phyloP scores from a whole-genome alignment of 2,888 invertebrate genomes.

The Chrysolina haemoptera region DNA sequence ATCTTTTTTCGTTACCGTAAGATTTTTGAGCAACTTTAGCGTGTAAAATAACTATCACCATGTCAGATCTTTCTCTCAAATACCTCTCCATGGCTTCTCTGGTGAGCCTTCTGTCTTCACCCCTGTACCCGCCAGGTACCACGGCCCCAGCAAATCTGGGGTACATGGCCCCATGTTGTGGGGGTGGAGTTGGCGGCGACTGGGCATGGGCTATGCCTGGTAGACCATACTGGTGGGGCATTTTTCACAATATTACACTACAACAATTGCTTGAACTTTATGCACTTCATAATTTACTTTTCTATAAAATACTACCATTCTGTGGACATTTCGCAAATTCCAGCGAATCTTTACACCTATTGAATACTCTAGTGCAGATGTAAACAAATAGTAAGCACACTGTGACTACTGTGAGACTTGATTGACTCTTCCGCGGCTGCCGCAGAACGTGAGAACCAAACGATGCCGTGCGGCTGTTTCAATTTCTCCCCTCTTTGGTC shows the following conservation, averaged over 20 bases:
- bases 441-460: slow-evolving; percentile 66
- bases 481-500: slow-evolving; percentile 62
- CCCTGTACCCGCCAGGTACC: slow-evolving; percentile 77
- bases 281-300: slow-evolving; percentile 34
- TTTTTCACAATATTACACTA: slow-evolving; percentile 64
- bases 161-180: slow-evolving; percentile 76
- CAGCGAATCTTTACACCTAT: not conserved
- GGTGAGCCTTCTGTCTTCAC: slow-evolving; percentile 87
- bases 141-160: slow-evolving; percentile 77
- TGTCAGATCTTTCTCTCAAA: slow-evolving; percentile 92
- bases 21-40: slow-evolving; percentile 99
- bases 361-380: slow-evolving; percentile 24
- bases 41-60: slow-evolving; percentile 97
- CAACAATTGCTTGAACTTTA: slow-evolving; percentile 16
- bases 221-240: slow-evolving; percentile 88
- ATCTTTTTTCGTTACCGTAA: slow-evolving; percentile 99
- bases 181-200: slow-evolving; percentile 84
- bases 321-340: not conserved
- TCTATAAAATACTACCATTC: not conserved
- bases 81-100: slow-evolving; percentile 97
- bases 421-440: slow-evolving; percentile 58
- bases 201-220: slow-evolving; percentile 82
- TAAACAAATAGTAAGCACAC: slow-evolving; percentile 52
- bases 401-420: slow-evolving; percentile 49
- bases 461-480: slow-evolving; percentile 58